Evolutionary conservation across 2,113 vertebrate genomes (phyloP), one percentile per base, ranked within the genome.

Genomic region (Dascyllus trimaculatus): DNA sequence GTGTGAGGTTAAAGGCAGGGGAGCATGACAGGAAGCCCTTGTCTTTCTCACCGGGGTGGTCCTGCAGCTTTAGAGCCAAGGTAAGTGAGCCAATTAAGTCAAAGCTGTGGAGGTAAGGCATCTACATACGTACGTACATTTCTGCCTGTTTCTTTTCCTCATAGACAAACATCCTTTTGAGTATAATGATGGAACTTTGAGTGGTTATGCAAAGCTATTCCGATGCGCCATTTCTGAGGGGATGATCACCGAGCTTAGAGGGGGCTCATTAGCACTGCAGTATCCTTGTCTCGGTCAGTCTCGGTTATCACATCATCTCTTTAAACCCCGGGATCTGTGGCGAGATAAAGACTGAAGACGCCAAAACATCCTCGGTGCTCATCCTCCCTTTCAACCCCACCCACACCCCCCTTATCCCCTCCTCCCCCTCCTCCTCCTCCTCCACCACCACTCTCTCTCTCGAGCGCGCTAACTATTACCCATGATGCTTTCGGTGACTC

Each of bases 251-350:
- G 26, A 71, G 78, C 48, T 83, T 69, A 72, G 54, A 45, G 67
- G 83, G 82, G 53, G 59, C 79, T 89, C 84, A 82, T 89, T 86
- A 88, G 77, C 43, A 48, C 74, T 15, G 82, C 62, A 61, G 80
- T n/a, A 63, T 69, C 58, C 54, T 46, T 46, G 66, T 72, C 85
- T 75, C 56, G 35, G 81, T 61, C 54, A 71, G 83, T 72, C 61
- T 80, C 81, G 21, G 65, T 87, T 85, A 89, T 89, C 74, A 62
- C 86, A 85, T 76, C 75, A 82, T 89, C 84, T 82, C 81, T 86
- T 49, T 82, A 84, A 89, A 88, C 52, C 71, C 58, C 2, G 13
- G 61, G 80, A 86, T 90, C 75, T 75, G 61, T 56, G 62, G 69
- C 4, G 22, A 71, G 86, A 90, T 88, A 85, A 87, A 69, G 45